These are phyloP conservation scores for Tolypeutes matacus DNA, from an alignment of 2,797 vertebrate species.

Conservation along the genomic window DNA sequence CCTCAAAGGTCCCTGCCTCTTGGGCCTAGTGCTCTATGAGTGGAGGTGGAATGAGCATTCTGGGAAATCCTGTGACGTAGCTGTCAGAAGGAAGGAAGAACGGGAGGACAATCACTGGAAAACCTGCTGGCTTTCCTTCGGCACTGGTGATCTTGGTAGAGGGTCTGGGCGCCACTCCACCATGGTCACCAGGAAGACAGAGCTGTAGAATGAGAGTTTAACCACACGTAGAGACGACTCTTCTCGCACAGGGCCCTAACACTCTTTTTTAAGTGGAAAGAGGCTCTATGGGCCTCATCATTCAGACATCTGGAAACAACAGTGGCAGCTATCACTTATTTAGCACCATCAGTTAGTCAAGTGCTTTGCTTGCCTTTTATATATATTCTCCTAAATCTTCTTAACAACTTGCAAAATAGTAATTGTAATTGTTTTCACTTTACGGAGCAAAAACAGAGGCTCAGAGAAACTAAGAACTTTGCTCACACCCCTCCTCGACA, in stretches of 20 bases:
- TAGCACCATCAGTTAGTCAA: neutral
- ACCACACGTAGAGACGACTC: neutral
- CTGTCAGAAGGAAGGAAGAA: neutral
- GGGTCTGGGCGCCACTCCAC: neutral
- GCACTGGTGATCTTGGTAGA: neutral
- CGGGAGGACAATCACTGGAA: fast-evolving
- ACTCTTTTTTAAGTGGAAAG: neutral
- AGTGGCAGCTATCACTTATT: neutral
- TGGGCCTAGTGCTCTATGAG: neutral
- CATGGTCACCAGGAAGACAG: neutral
- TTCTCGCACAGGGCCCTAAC: neutral
- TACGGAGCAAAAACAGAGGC: constrained; percentile 1
- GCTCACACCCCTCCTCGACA: neutral
- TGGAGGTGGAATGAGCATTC: neutral
- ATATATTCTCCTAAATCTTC: neutral
- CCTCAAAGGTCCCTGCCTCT: neutral
- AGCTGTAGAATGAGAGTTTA: neutral
- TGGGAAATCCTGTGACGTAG: neutral
- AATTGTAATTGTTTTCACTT: neutral
- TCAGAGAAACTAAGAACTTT: neutral
- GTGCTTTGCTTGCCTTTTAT: neutral
- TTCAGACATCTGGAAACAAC: neutral
- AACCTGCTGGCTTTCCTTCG: neutral
- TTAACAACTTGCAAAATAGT: neutral
- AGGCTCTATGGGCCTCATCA: neutral